Base-by-base conservation (phyloP, 1,140 invertebrate genomes). In the Liolophura sinensis region DNA sequence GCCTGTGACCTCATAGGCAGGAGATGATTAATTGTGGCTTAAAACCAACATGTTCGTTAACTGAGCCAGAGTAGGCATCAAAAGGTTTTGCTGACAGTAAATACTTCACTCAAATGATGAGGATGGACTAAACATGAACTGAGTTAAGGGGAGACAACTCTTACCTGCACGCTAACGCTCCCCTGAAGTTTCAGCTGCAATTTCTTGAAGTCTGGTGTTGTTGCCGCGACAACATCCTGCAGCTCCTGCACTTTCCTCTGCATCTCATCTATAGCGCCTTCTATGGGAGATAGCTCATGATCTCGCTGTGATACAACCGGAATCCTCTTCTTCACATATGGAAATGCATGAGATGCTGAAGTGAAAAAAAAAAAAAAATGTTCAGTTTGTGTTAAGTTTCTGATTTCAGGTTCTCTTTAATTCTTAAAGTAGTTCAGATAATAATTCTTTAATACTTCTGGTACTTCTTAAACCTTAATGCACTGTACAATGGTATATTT, bases 231-330 rank as follows among this genome's bases (percentile, higher is more conserved):
- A 40, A 95, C 92, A 78, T 96, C 93, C 68, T 91, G 89, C 46
- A 97, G 83, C 80, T 96, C 94, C 64, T 89, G 87, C 20, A 96
- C 92, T 73, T 83, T 84, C n/a, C 47, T 88, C 80, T 91, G 89
- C 93, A 97, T 96, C 84, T 96, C 94, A 80, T 96, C 92, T 54
- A 97, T 90, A 55, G 95, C 95, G 14, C 96, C 94, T 86, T 97
- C 94, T 75, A 97, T 96, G 1, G 95, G 95, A 75, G 89, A 91
- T 60, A 96, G 86, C 81, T 95, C 92, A 67, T 91, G 88, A 61
- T 91, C 89, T 75, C 89, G 76, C 86, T 74, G 89, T 88, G n/a
- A 90, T 86, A 68, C 88, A 84, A 97, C 91, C 55, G 88, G 86
- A 65, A 96, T 92, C 14, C 95, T 89, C 78, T 95, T 95, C 71